phyloP scores from a whole-genome alignment of 2,113 vertebrate species.

The Tychaedon coryphoeus region DNA sequence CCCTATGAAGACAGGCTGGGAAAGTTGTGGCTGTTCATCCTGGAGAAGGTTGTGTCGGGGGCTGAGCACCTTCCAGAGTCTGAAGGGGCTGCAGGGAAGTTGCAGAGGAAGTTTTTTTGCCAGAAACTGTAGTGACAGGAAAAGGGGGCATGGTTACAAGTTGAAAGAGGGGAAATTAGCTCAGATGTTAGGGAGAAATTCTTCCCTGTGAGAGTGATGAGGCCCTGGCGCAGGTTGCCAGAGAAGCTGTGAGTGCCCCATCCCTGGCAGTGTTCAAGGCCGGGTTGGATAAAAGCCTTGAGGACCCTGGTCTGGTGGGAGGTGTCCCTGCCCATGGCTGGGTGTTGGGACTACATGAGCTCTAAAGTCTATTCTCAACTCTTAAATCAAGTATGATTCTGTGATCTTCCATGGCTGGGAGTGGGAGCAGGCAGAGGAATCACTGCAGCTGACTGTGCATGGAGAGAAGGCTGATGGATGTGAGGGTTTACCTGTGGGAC shows the following conservation, averaged over 20 bases:
- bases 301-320: background rate
- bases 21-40: background rate
- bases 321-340: background rate
- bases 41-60: too few relatives aligned
- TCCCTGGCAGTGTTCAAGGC: background rate
- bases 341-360: background rate
- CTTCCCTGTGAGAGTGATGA: background rate
- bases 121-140: background rate
- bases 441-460: rapidly evolving
- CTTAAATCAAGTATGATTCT: rapidly evolving
- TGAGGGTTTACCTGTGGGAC: rapidly evolving
- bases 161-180: background rate
- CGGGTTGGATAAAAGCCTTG: background rate
- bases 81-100: background rate
- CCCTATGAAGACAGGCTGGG: background rate
- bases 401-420: background rate
- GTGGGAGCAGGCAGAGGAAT: background rate
- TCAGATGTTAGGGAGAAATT: too few relatives aligned
- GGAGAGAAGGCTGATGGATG: background rate
- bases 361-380: background rate
- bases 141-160: background rate
- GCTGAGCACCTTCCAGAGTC: background rate
- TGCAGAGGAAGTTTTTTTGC: background rate
- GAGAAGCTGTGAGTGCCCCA: background rate
- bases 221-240: background rate